phyloP scores from a whole-genome alignment of 2,113 vertebrate species.

The Tachysurus vachellii region DNA sequence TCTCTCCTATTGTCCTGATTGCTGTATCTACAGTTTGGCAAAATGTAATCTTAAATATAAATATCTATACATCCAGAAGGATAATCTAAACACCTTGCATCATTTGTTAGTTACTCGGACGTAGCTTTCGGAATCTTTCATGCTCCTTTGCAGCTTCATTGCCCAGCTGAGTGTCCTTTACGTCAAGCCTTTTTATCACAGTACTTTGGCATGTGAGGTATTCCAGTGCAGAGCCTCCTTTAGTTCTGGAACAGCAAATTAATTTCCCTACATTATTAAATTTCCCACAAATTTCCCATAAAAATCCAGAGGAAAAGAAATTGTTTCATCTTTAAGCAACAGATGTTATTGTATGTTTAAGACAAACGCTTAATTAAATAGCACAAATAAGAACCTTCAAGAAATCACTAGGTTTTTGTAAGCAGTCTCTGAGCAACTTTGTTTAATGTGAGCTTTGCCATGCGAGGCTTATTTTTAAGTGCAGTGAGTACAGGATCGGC shows the following conservation, averaged over 20 bases:
- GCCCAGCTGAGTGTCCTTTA: slow-evolving; percentile 16
- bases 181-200: slow-evolving; percentile 7
- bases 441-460: slow-evolving; percentile 29
- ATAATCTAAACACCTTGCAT: background rate
- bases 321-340: background rate
- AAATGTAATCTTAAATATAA: background rate
- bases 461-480: slow-evolving; percentile 17
- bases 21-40: background rate
- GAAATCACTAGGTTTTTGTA: background rate
- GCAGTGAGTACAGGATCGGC: slow-evolving; percentile 12
- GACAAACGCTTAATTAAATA: background rate
- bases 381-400: background rate
- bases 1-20: background rate
- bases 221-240: slow-evolving; percentile 45
- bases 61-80: background rate
- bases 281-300: too few relatives aligned
- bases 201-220: slow-evolving; percentile 37
- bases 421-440: background rate
- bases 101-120: background rate
- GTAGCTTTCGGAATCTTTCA: background rate
- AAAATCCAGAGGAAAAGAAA: background rate
- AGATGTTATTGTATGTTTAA: background rate
- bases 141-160: background rate
- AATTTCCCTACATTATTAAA: background rate
- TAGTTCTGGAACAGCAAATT: slow-evolving; percentile 38